Base-by-base conservation (phyloP, 1,140 invertebrate species). In the Eulimnadia texana region DNA sequence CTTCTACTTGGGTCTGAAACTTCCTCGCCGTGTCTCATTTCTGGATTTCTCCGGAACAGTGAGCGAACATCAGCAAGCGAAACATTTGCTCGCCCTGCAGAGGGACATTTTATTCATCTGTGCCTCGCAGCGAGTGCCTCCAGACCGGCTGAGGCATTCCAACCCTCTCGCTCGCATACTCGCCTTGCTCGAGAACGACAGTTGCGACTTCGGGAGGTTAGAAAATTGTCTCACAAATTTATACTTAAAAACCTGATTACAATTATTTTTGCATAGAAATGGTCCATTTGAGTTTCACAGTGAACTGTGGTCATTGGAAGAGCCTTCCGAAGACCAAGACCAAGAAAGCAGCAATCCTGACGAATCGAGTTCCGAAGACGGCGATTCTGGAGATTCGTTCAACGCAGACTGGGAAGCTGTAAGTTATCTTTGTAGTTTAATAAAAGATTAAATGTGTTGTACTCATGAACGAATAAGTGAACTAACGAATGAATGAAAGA, bases 101-200 rank as follows among this genome's bases (percentile, higher is more conserved):
- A 80, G 84, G 58, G 91, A 91, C 69, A 79, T 91, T 50, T 72
- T 91, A 65, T 84, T 88, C 72, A 72, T 91, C 61, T 90, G 88
- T 70, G 83, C 88, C 65, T 82, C 83, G 1, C 87, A 90, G 72
- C 82, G 83, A 67, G 81, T 88, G 11, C 77, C 84, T 68, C 69
- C 79, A 24, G 73, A 78, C 11, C 70, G 77, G 3, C 69, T 90
- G 23, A 79, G 83, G 69, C 80, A 85, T 24, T 77, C 79, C 67
- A 80, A 82, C 67, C 87, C 86, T 1, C 70, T 90, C 29, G 79
- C 82, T 65, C 90, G 90, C 73, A 70, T 91, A 23, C 72, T 87
- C 61, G 76, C 81, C 60, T 77, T 90, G 64, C 71, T 89, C 29
- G 80, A 85, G 69, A 73, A 78, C 60, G 75, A 81, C 64, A 74